Conservation (phyloP, 2,888 invertebrate genomes). For the Euplexia lucipara region DNA sequence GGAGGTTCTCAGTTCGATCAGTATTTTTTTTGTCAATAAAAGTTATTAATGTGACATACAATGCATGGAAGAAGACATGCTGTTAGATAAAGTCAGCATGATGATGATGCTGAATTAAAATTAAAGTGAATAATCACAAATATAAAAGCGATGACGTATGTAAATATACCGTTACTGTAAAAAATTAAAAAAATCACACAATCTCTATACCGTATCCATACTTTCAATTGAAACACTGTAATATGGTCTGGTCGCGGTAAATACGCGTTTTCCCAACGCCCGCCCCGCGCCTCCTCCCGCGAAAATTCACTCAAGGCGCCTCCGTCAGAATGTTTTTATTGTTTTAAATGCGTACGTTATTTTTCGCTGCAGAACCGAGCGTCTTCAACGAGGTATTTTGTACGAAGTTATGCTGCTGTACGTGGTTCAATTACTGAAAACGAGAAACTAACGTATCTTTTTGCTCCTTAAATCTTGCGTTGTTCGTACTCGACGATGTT, state of each 20-base stretch:
- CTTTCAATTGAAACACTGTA: conserved; percentile 44
- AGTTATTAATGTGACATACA: too few species aligned
- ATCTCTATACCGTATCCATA: conserved; percentile 65
- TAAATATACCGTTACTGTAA: too few species aligned
- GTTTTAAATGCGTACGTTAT: conserved; percentile 87
- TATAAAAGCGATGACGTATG: too few species aligned
- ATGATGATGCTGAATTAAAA: too few species aligned
- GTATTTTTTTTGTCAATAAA: too few species aligned
- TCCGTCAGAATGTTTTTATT: conserved; percentile 85
- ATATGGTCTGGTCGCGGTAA: conserved; percentile 59
- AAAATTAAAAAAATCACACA: background rate
- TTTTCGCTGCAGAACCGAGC: conserved; percentile 78
- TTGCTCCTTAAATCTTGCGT: conserved; percentile 60
- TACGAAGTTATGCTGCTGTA: conserved; percentile 79
- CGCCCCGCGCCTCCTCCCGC: conserved; percentile 66
- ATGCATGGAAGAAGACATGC: too few species aligned
- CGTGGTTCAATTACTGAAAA: conserved; percentile 79
- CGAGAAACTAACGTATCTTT: conserved; percentile 65
- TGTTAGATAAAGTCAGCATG: too few species aligned
- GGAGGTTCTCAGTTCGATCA: too few species aligned
- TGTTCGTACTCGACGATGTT: conserved; percentile 52
- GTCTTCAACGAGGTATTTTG: conserved; percentile 73
- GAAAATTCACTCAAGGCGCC: conserved; percentile 85
- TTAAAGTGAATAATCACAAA: too few species aligned
- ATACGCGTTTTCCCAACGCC: conserved; percentile 68